Evolutionary conservation across 2,113 vertebrate species (phyloP), one percentile per base, ranked within the genome.

Genomic region (Hyperoodon ampullatus): DNA sequence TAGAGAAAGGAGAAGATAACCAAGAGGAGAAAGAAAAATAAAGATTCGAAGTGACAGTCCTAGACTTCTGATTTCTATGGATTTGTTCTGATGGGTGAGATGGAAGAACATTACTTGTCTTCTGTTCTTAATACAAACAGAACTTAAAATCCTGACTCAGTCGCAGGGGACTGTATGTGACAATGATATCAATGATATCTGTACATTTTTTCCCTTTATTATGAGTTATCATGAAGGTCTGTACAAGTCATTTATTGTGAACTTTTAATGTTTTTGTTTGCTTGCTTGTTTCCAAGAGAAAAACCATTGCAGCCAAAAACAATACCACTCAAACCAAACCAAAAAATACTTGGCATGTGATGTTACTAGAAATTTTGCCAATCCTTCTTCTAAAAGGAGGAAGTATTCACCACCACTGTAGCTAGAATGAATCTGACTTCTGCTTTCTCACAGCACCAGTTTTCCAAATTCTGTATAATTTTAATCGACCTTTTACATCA

Each of bases 351-450:
- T 74, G 35, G 8, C 15, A 68, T 7, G 4, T 1, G 26, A 63
- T 44, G 28, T 11, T 75, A 8, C 44, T 65, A 13, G 10, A 83
- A 60, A 18, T 10, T 78, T 35, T 21, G 23, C 2, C 14, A 88
- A 6, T 35, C 44, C 6, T 95, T 83, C 12, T 5, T 72, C 26
- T 39, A 72, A 26, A 75, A 82, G 5, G 1, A n/a, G 19, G 2
- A 75, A 58, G 1, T 5, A 15, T 16, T 1, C 5, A 65, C 18
- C 0, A 42, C 0, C 4, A 14, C 16, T 39, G 18, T 6, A 90
- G 12, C 30, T 39, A n/a, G 13, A 58, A 96, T 70, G 4, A 58
- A 28, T 71, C 7, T 24, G 26, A 70, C 8, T 23, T 8, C 1
- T 33, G 1, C 1, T 55, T 94, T 55, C 39, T 50, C n/a, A 63